Evolutionary conservation across 2,113 vertebrate genomes (phyloP).

Genomic region (Misgurnus mizolepis): DNA sequence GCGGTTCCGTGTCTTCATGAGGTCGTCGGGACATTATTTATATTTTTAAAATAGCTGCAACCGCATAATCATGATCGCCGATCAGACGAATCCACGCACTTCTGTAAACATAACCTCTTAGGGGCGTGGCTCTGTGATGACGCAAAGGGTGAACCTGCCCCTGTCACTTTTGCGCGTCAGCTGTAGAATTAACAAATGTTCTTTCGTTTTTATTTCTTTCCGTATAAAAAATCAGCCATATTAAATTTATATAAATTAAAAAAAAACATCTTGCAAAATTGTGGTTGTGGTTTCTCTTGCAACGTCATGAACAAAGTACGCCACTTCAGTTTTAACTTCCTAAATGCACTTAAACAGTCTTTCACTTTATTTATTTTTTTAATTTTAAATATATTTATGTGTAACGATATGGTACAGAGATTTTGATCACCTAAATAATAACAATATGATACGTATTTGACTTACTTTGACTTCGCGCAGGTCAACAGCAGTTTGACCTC

Average conservation of each 20-base stretch:
- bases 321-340: not conserved
- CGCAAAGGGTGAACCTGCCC: not conserved
- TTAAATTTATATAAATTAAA: not conserved
- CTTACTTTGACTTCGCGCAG: no score
- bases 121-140: not conserved
- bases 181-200: no score
- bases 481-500: no score
- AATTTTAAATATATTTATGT: not conserved
- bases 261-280: not conserved
- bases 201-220: no score
- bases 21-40: slow-evolving; percentile 57
- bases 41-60: not conserved
- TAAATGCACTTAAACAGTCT: not conserved
- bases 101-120: slow-evolving; percentile 21
- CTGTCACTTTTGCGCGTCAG: no score
- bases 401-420: not conserved
- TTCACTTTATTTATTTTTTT: not conserved
- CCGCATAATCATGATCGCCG: not conserved
- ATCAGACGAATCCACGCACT: not conserved
- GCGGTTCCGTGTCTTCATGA: slow-evolving; percentile 45
- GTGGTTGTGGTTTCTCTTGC: not conserved
- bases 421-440: no score
- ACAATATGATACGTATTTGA: no score
- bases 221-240: no score
- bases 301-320: not conserved